A percentile compares a stretch with the other conserved stretches of the same genome.
These are phyloP conservation scores for Phalacrocorax aristotelis DNA, from an alignment of 2,113 vertebrate genomes.

Conservation along the genomic window DNA sequence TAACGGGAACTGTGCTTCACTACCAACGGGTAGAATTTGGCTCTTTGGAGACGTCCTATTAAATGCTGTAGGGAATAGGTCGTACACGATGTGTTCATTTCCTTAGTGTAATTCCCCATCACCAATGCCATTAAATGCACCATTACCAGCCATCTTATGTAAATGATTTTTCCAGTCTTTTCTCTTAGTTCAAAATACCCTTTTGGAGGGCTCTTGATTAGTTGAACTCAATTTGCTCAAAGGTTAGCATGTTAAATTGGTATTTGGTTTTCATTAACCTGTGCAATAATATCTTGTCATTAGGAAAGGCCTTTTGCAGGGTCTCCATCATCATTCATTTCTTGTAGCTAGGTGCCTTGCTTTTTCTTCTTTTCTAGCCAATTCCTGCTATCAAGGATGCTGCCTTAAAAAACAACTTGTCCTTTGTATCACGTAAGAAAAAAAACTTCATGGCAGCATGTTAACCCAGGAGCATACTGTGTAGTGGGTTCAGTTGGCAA, in stretches of 20 bases:
- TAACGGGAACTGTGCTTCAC: neutral
- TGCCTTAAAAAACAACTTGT: neutral
- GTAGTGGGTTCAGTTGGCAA: neutral
- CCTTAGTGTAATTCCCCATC: conserved; percentile 24
- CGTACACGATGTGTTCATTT: conserved; percentile 7
- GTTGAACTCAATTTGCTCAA: conserved; percentile 73
- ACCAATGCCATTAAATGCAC: conserved; percentile 43
- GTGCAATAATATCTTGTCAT: conserved; percentile 66
- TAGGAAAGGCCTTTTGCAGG: conserved; percentile 52
- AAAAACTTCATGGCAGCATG: neutral
- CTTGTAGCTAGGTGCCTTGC: conserved; percentile 16
- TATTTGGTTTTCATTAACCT: conserved; percentile 75
- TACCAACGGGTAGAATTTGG: neutral
- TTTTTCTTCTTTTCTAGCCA: neutral
- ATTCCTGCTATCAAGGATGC: neutral
- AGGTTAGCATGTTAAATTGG: conserved; percentile 70
- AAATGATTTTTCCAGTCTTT: conserved; percentile 58
- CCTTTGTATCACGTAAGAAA: neutral
- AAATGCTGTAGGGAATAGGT: conserved; percentile 37
- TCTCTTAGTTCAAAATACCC: conserved; percentile 59
- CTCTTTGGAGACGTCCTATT: neutral
- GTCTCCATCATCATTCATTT: conserved; percentile 62
- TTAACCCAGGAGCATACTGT: neutral
- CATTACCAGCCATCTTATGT: conserved; percentile 56
- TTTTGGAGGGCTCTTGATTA: conserved; percentile 69